phyloP scores from a whole-genome alignment of 2,888 invertebrate genomes.

The Hirtodrosophila trivittata region DNA sequence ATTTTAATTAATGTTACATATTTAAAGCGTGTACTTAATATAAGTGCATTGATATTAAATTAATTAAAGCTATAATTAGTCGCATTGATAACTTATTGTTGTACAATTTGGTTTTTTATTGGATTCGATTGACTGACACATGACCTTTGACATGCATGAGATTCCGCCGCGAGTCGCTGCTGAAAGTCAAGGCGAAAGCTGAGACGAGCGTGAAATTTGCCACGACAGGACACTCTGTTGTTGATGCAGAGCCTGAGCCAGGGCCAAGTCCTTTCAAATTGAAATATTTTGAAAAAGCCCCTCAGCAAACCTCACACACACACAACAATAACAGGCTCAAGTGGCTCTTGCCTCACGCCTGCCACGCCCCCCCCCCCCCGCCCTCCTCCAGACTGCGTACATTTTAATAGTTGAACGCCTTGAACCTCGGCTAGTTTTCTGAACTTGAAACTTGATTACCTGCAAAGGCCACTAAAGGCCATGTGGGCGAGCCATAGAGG shows the following conservation, averaged over 20 bases:
- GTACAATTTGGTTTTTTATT: background rate
- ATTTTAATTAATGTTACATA: conserved; percentile 14
- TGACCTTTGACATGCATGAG: conserved; percentile 32
- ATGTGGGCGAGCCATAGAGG: conserved; percentile 34
- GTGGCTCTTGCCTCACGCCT: background rate
- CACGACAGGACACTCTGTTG: conserved; percentile 33
- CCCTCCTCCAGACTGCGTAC: conserved; percentile 21
- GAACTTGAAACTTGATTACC: conserved; percentile 80
- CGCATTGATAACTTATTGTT: background rate
- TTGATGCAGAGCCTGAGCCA: conserved; percentile 67
- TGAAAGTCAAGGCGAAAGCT: conserved; percentile 62
- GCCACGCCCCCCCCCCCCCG: conserved; percentile 9
- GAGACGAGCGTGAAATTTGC: conserved; percentile 51
- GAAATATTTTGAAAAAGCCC: conserved; percentile 49
- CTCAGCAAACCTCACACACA: conserved; percentile 8
- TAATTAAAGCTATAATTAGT: conserved; percentile 24
- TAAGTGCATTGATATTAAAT: conserved; percentile 1
- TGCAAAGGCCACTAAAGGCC: conserved; percentile 69
- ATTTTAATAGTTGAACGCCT: conserved; percentile 50
- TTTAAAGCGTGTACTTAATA: conserved; percentile 14
- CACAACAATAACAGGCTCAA: conserved; percentile 47
- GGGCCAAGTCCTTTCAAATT: conserved; percentile 63
- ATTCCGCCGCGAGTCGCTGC: conserved; percentile 9
- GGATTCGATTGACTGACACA: conserved; percentile 3
- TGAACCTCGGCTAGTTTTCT: conserved; percentile 71